Base-by-base conservation (phyloP, 2,888 invertebrate genomes). In the Melanophora roralis region DNA sequence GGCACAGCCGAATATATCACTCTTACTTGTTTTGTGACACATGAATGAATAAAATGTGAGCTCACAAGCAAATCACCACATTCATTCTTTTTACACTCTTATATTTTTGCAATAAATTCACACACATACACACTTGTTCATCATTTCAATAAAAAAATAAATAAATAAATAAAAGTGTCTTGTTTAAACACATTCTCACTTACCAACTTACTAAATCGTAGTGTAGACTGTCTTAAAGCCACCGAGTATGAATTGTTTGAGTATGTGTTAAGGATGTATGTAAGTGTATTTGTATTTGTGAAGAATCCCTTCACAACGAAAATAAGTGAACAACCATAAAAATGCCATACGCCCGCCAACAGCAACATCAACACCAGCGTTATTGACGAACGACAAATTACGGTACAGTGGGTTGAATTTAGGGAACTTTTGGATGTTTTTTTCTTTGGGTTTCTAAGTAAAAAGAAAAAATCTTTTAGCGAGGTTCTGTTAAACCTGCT, bases 321-420 rank as follows among this genome's bases (percentile, higher is more conserved):
- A 74, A 65, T 67, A 74, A 82, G 68, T 71, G 74, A 77, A 59
- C 74, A 75, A 62, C 68, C 43, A 76, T 57, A 55, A 67, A 62
- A 67, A 57, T 53, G 34, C 65, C 51, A 68, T 68, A 68, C 47
- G 64, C 68, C 77, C 77, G 73, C 57, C 68, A 73, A 74, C 55
- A 73, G 57, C 64, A 34, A 55, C 11, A 47, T 21, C 43, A 60
- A 62, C 75, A 77, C 36, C 64, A 64, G 40, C 51, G 1, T 38
- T 72, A 78, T 78, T 78, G 78, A 78, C 53, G 36, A 68, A 62
- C 55, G 40, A 47, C 49, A 67, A 19, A 65, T 47, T 11, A 32
- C 0, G 5, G 34, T 7, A 74, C 65, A 55, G 64, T 65, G 65
- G 47, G 11, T 1, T 16, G 1, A 23, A n/a, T 2, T 11, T 0